phyloP scores from a whole-genome alignment of 1,140 invertebrate genomes.

The Aphis gossypii region DNA sequence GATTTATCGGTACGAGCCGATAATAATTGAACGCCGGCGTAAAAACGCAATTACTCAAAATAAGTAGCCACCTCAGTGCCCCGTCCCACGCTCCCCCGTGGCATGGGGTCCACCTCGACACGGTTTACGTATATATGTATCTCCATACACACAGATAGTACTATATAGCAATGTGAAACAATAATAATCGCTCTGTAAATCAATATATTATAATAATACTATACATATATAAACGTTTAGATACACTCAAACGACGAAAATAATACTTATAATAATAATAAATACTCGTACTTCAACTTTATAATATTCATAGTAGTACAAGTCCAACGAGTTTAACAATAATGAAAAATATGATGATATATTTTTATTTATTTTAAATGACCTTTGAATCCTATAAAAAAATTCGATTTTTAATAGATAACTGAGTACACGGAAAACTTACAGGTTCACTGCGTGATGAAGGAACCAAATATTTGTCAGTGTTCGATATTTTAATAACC shows the following conservation, averaged over 20 bases:
- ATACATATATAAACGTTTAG: not conserved
- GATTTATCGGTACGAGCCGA: conserved; percentile 53
- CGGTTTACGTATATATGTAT: not conserved
- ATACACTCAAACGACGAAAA: not conserved
- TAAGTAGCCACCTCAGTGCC: conserved; percentile 47
- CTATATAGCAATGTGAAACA: not conserved
- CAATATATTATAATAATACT: conserved; percentile 9
- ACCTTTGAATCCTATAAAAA: not conserved
- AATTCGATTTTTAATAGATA: not conserved
- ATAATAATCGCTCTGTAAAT: conserved; percentile 32
- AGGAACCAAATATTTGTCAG: not conserved
- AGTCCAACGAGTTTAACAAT: not conserved
- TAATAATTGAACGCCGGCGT: conserved; percentile 55
- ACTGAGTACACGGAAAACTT: not conserved
- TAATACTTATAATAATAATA: not conserved
- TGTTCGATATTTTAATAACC: conserved; percentile 7
- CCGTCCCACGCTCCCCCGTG: conserved; percentile 17
- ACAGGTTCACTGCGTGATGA: not conserved
- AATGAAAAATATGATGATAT: not conserved
- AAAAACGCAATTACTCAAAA: conserved; percentile 56
- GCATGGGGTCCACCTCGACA: conserved; percentile 38
- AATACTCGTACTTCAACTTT: not conserved
- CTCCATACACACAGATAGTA: not conserved
- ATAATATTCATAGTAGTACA: not conserved
- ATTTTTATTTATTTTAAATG: not conserved